These are phyloP conservation scores for Podiceps cristatus DNA, from an alignment of 2,113 vertebrate genomes.

Conservation along the genomic window DNA sequence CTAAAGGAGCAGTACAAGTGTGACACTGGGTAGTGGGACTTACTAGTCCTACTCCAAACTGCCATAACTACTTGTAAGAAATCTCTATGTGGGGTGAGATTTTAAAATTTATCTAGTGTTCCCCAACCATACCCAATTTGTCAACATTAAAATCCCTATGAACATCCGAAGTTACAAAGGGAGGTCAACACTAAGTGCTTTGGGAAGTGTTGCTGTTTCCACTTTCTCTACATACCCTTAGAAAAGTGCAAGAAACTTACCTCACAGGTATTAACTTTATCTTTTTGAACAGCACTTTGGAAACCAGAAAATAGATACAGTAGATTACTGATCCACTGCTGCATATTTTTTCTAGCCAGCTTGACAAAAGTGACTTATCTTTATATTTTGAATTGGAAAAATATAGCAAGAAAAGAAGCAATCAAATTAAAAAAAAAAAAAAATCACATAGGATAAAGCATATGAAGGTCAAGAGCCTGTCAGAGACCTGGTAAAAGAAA, in stretches of 20 bases:
- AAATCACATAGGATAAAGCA: background rate
- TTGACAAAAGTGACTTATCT: background rate
- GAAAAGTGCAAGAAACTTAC: background rate
- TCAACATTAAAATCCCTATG: background rate
- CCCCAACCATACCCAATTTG: background rate
- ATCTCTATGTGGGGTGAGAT: background rate
- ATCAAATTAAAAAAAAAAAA: background rate
- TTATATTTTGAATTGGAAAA: background rate
- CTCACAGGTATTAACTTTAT: background rate
- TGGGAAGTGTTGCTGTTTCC: background rate
- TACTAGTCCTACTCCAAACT: background rate
- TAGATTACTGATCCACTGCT: background rate
- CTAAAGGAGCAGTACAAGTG: background rate
- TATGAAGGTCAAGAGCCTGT: background rate
- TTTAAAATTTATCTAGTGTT: background rate
- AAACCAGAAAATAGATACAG: background rate
- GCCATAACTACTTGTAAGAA: background rate
- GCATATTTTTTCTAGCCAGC: background rate
- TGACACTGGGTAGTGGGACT: background rate
- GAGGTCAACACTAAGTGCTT: background rate
- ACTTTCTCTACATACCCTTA: background rate
- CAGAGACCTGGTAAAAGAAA: background rate
- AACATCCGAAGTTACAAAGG: background rate
- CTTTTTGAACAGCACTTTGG: background rate
- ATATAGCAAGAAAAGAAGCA: background rate